phyloP scores from a whole-genome alignment of 1,140 invertebrate species.

The Oedothorax gibbosus region DNA sequence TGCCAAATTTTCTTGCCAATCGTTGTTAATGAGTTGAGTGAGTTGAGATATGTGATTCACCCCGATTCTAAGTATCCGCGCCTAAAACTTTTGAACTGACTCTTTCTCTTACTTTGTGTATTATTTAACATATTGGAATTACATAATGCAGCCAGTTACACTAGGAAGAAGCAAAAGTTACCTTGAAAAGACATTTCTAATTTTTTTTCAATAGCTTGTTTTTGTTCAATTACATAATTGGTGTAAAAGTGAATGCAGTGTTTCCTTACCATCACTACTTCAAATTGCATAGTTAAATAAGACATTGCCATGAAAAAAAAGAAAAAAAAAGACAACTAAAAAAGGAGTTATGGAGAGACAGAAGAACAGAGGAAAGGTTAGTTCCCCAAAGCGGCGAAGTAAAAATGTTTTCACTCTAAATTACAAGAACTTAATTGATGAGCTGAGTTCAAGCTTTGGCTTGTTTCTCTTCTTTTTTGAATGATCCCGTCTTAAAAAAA shows the following conservation, averaged over 20 bases:
- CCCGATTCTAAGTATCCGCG: no score
- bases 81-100: no score
- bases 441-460: background rate
- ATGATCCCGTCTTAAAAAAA: background rate
- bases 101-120: no score
- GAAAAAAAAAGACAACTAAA: background rate
- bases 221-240: no score
- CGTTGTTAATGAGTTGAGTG: no score
- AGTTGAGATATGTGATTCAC: no score
- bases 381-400: background rate
- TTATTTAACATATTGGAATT: no score
- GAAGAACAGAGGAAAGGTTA: background rate
- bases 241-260: background rate
- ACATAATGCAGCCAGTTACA: no score
- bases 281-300: conserved; percentile 25
- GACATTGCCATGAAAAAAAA: background rate
- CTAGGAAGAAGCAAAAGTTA: no score
- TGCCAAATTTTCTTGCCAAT: no score
- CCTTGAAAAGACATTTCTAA: no score
- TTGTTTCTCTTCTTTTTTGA: background rate
- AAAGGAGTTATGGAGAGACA: background rate
- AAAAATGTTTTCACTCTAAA: conserved; percentile 35
- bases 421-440: conserved; percentile 41
- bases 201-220: no score
- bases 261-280: background rate